phyloP scores from a whole-genome alignment of 2,888 invertebrate genomes.

The Pimpla rufipes region DNA sequence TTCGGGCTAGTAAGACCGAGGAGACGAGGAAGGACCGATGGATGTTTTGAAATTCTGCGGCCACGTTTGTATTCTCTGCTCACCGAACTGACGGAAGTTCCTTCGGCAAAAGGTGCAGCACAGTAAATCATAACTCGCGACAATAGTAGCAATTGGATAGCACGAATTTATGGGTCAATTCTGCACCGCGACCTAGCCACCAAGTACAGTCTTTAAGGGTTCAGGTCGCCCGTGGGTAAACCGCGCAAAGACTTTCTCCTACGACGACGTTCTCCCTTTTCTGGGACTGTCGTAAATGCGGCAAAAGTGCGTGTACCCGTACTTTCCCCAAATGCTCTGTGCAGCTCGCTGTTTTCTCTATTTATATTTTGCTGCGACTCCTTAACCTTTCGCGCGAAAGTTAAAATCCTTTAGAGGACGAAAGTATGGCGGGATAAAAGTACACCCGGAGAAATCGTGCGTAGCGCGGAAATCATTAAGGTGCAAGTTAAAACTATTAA shows the following conservation, averaged over 20 bases:
- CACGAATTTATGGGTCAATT: conserved; percentile 80
- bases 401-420: neutral
- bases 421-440: neutral
- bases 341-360: neutral
- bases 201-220: neutral
- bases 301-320: conserved; percentile 39
- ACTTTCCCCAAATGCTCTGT: conserved; percentile 41
- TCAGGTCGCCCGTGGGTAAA: conserved; percentile 30
- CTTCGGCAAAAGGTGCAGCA: conserved; percentile 64
- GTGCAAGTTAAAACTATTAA: too few species aligned
- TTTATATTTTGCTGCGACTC: neutral
- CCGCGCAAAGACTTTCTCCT: conserved; percentile 59
- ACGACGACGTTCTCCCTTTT: conserved; percentile 32
- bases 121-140: conserved; percentile 77
- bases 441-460: too few species aligned
- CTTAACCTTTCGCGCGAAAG: conserved; percentile 4
- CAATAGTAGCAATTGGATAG: conserved; percentile 29
- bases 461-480: too few species aligned
- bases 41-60: conserved; percentile 79
- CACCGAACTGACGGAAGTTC: conserved; percentile 64
- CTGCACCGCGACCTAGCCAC: conserved; percentile 32
- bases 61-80: conserved; percentile 73
- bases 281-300: conserved; percentile 44
- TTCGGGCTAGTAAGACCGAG: conserved; percentile 17
- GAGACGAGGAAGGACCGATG: conserved; percentile 1